Evolutionary conservation across 2,797 vertebrate species (phyloP).

Genomic region (Rhinella marina): DNA sequence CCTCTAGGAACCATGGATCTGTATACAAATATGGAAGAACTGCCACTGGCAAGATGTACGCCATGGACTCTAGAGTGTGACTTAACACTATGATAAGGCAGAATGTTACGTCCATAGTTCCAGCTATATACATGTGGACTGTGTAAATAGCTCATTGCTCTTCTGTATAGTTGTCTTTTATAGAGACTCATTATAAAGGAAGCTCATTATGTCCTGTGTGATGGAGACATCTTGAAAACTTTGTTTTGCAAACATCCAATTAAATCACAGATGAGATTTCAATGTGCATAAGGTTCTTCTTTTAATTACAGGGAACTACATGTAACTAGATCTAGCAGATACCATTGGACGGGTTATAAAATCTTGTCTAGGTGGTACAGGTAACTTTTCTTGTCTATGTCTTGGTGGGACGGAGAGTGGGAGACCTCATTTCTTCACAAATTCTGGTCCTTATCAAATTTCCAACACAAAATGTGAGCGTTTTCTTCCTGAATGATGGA

Average conservation of each 20-base stretch:
- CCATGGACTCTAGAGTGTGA: slow-evolving; percentile 72
- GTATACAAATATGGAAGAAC: slow-evolving; percentile 54
- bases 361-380: neutral
- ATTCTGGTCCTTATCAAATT: neutral
- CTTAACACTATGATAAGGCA: neutral
- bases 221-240: neutral
- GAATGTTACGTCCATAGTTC: neutral
- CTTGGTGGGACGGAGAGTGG: neutral
- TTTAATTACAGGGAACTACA: neutral
- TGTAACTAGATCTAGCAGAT: neutral
- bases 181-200: slow-evolving; percentile 27
- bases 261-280: neutral
- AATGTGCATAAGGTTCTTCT: neutral
- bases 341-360: neutral
- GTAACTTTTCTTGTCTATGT: neutral
- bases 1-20: slow-evolving; percentile 42
- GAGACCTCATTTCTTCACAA: neutral
- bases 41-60: slow-evolving; percentile 68
- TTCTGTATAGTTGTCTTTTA: slow-evolving; percentile 39
- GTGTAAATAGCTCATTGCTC: slow-evolving; percentile 22
- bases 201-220: neutral
- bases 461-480: no score
- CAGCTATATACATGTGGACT: slow-evolving; percentile 16
- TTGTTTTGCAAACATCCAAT: neutral
- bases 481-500: no score